Percentiles rank a stretch among this genome's conserved stretches.
Evolutionary conservation across 2,113 vertebrate species (phyloP).

Genomic region (Picathartes gymnocephalus): DNA sequence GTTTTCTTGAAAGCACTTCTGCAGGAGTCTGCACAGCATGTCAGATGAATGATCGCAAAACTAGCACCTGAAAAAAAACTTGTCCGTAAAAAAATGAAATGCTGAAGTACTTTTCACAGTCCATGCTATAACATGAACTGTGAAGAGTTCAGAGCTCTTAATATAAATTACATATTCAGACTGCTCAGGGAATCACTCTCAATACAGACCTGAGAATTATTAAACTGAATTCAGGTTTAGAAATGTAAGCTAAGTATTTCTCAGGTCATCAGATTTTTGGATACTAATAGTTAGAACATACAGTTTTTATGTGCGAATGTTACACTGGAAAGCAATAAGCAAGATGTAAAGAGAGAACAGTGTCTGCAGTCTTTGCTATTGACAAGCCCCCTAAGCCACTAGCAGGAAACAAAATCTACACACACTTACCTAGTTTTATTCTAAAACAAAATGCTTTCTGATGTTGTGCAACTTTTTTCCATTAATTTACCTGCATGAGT

Average conservation of each 20-base stretch:
- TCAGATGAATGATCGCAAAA: neutral
- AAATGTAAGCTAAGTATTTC: neutral
- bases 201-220: neutral
- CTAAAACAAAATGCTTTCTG: neutral
- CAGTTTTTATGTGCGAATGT: neutral
- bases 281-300: neutral
- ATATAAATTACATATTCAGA: neutral
- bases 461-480: neutral
- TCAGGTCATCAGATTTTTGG: neutral
- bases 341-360: neutral
- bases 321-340: neutral
- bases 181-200: neutral
- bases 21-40: neutral
- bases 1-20: neutral
- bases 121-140: neutral
- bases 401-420: neutral
- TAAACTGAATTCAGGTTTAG: neutral
- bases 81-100: neutral
- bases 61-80: neutral
- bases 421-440: neutral
- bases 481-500: neutral
- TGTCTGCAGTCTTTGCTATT: neutral
- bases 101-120: neutral
- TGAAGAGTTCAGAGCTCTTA: neutral
- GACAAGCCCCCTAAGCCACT: neutral